These are phyloP conservation scores for Darevskia nairensis DNA, from an alignment of 2,797 vertebrate genomes.

Conservation along the genomic window DNA sequence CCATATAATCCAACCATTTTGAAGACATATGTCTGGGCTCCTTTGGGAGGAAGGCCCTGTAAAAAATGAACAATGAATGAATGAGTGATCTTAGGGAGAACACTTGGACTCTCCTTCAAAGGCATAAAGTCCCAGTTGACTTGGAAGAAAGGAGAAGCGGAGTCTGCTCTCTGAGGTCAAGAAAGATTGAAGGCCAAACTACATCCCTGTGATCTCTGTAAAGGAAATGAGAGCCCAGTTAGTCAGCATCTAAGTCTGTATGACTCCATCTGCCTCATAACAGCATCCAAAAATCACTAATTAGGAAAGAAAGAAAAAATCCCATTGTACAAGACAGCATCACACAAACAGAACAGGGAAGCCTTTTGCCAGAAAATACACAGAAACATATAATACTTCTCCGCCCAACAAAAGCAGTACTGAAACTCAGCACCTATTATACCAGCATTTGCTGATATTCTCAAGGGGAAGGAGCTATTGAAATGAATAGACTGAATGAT, in stretches of 20 bases:
- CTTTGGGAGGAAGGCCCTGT: too few relatives aligned
- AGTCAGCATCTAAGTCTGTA: background rate
- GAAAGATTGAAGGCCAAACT: constrained; percentile 2
- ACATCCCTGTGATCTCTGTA: background rate
- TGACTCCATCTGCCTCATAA: background rate
- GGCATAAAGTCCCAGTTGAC: background rate
- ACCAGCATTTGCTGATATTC: background rate
- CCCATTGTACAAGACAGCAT: background rate
- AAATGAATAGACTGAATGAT: background rate
- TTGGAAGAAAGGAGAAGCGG: constrained; percentile 8
- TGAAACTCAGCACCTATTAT: background rate
- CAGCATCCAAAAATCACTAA: constrained; percentile 25
- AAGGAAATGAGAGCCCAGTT: background rate
- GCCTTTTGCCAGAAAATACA: background rate
- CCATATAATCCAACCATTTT: too few relatives aligned
- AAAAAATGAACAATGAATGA: too few relatives aligned
- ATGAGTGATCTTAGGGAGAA: too few relatives aligned
- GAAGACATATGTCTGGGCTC: too few relatives aligned
- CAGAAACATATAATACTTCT: constrained; percentile 2
- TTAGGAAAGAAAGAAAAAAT: background rate
- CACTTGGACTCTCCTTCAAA: background rate
- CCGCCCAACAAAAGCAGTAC: rapidly evolving
- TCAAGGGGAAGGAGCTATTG: background rate
- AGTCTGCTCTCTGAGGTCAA: background rate
- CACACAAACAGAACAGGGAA: background rate